Percentiles rank a stretch among this genome's conserved stretches.
Evolutionary conservation across 1,140 invertebrate genomes (phyloP).

Genomic region (Notospermus geniculatus): DNA sequence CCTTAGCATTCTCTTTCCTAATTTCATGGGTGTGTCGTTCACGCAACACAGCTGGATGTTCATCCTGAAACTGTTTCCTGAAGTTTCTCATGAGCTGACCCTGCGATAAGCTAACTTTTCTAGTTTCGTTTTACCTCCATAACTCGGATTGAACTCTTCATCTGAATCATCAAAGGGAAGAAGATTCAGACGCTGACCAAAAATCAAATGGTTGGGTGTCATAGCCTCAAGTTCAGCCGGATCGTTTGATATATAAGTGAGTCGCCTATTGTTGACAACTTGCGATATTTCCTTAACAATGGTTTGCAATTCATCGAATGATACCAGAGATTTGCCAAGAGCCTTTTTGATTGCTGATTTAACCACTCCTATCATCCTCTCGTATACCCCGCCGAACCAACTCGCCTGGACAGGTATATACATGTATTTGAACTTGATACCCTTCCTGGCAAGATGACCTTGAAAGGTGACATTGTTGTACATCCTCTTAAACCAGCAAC

Average conservation of each 20-base stretch:
- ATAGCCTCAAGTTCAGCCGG: background rate
- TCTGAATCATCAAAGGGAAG: background rate
- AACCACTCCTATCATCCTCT: background rate
- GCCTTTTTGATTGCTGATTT: slow-evolving; percentile 4
- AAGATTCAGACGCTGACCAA: background rate
- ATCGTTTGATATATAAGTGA: background rate
- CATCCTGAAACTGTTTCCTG: background rate
- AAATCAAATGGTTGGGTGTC: background rate
- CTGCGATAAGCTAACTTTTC: background rate
- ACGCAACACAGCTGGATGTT: background rate
- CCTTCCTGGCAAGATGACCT: background rate
- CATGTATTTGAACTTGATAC: background rate
- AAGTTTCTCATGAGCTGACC: background rate
- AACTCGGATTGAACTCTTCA: background rate
- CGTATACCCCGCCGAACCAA: slow-evolving; percentile 1
- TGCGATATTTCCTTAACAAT: background rate
- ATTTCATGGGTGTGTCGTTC: slow-evolving; percentile 3
- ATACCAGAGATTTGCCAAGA: slow-evolving; percentile 1
- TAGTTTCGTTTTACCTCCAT: background rate
- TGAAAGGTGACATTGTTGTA: background rate
- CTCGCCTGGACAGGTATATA: slow-evolving; percentile 5
- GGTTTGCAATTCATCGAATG: slow-evolving; percentile 1
- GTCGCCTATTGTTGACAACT: background rate
- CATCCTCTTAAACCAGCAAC: no score
- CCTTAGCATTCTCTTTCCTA: background rate